Percentiles rank a stretch among this genome's conserved stretches.
These are phyloP conservation scores for Psammodynastes pulverulentus DNA, from an alignment of 2,113 vertebrate genomes.

Conservation along the genomic window DNA sequence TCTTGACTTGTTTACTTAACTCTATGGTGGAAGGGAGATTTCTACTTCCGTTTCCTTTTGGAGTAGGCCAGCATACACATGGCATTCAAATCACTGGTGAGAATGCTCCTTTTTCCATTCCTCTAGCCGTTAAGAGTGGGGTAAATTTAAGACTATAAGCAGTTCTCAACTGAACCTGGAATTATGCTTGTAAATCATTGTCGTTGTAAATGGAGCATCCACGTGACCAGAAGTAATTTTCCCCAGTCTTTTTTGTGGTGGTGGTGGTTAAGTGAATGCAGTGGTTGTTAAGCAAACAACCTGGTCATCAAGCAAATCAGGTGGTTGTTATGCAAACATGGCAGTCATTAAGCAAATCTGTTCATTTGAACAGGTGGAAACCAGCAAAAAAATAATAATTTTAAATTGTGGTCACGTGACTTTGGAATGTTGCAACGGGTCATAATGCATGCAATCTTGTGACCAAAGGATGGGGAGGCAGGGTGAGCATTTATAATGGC, in stretches of 20 bases:
- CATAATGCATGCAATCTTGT: neutral
- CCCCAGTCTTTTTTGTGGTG: neutral
- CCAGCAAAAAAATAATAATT: neutral
- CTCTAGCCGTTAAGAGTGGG: neutral
- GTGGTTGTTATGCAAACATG: neutral
- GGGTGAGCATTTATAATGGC: neutral
- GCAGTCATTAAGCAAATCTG: neutral
- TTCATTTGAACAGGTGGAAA: no score
- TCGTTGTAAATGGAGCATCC: neutral
- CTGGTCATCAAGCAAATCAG: neutral
- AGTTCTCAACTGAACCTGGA: neutral
- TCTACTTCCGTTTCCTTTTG: neutral
- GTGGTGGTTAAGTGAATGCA: neutral
- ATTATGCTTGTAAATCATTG: neutral
- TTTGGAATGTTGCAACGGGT: neutral
- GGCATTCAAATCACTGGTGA: neutral
- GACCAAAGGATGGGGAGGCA: neutral
- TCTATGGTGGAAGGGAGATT: neutral
- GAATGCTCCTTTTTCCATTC: neutral
- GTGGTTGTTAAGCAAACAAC: neutral
- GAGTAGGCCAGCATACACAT: neutral
- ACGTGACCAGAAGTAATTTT: neutral
- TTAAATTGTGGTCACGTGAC: neutral
- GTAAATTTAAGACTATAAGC: neutral
- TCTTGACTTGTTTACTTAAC: conserved; percentile 14